phyloP scores from a whole-genome alignment of 2,888 invertebrate species.

The Lasioglossum leucozonium region DNA sequence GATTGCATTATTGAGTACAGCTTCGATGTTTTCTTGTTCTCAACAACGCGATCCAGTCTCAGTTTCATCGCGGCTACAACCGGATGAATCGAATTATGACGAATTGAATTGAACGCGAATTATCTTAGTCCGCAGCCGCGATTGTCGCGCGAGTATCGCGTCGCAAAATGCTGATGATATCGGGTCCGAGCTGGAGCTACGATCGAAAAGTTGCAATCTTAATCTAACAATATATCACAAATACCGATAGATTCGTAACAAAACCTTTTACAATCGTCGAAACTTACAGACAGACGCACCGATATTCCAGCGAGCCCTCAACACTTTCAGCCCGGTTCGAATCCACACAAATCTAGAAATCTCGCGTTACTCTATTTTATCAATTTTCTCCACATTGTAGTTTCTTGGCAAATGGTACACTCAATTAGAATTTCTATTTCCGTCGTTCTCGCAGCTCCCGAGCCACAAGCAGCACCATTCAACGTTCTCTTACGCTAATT shows the following conservation, averaged over 20 bases:
- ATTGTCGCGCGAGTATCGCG: not conserved
- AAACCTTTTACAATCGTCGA: not conserved
- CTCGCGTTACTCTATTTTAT: not conserved
- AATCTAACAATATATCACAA: not conserved
- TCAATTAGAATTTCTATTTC: not conserved
- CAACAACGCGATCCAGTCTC: conserved; percentile 1
- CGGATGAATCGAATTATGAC: conserved; percentile 14
- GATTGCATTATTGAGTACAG: not conserved
- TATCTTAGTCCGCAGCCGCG: not conserved
- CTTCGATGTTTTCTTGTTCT: conserved; percentile 3
- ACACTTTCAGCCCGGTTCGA: not conserved
- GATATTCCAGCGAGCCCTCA: not conserved
- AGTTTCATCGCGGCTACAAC: not conserved
- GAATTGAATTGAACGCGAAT: conserved; percentile 3
- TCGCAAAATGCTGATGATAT: not conserved
- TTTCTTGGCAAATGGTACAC: not conserved
- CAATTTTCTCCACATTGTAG: not conserved
- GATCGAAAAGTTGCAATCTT: not conserved
- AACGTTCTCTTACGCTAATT: not conserved
- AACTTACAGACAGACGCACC: not conserved
- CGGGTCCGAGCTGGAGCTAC: not conserved
- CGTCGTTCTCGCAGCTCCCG: not conserved
- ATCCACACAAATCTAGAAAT: not conserved
- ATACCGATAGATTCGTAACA: not conserved
- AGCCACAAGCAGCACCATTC: not conserved